Evolutionary conservation across 2,888 invertebrate species (phyloP).

Genomic region (Rhingia rostrata): DNA sequence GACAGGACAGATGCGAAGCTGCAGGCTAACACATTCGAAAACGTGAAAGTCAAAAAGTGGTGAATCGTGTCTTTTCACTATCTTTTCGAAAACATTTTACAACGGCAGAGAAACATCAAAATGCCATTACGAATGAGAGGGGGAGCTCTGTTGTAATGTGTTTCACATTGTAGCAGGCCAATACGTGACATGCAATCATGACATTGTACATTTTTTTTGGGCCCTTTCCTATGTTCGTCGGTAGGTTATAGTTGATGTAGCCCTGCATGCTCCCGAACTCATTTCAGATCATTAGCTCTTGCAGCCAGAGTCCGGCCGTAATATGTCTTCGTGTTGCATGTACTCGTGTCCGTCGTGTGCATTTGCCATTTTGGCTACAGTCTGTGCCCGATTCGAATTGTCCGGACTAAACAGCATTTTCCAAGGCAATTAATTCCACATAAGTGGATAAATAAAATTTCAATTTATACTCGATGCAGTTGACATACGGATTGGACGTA

Average conservation of each 20-base stretch:
- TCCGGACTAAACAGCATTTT: conserved; percentile 51
- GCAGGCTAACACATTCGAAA: conserved; percentile 49
- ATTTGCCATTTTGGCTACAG: background rate
- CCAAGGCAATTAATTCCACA: conserved; percentile 65
- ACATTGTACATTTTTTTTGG: conserved; percentile 49
- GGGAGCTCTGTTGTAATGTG: conserved; percentile 54
- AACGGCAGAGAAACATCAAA: conserved; percentile 59
- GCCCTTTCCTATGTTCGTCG: conserved; percentile 37
- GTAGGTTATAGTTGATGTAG: background rate
- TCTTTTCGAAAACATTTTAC: conserved; percentile 37
- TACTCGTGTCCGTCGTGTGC: too few species aligned
- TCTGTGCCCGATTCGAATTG: conserved; percentile 27
- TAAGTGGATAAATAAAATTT: conserved; percentile 69
- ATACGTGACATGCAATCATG: conserved; percentile 71
- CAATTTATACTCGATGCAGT: conserved; percentile 35
- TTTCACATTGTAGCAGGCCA: conserved; percentile 54
- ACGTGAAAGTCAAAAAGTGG: conserved; percentile 69
- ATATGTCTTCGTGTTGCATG: conserved; percentile 16
- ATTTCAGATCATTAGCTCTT: conserved; percentile 66
- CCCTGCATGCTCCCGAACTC: conserved; percentile 12
- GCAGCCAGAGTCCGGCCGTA: conserved; percentile 20
- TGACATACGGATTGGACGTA: background rate
- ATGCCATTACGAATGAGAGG: conserved; percentile 62
- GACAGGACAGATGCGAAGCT: conserved; percentile 19
- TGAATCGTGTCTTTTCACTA: conserved; percentile 51